Evolutionary conservation across 2,113 vertebrate species (phyloP).

Genomic region (Erpornis zantholeuca): DNA sequence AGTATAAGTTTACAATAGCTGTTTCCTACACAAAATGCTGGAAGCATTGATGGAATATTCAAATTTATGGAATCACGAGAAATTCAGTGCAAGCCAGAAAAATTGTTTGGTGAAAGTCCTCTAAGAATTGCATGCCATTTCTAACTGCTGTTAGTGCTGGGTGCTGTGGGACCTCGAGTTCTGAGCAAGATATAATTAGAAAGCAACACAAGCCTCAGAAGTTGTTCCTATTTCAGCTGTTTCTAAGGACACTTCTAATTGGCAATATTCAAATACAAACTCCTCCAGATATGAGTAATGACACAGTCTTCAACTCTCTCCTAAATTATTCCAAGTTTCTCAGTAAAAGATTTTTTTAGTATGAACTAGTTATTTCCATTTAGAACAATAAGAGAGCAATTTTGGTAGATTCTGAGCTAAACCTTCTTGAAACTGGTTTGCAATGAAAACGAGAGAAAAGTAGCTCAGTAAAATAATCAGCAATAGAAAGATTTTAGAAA

Average conservation of each 20-base stretch:
- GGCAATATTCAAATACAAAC: constrained; percentile 25
- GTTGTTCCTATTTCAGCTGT: background rate
- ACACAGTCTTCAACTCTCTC: background rate
- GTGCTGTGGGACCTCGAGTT: background rate
- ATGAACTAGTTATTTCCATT: background rate
- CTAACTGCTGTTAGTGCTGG: background rate
- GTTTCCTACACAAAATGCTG: background rate
- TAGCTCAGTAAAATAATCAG: background rate
- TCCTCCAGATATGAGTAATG: background rate
- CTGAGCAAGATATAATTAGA: background rate
- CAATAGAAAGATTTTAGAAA: background rate
- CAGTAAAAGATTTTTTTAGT: background rate
- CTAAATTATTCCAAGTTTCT: background rate
- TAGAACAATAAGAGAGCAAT: background rate
- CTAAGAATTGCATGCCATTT: background rate
- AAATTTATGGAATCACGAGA: background rate
- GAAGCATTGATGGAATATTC: background rate
- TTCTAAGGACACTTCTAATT: constrained; percentile 30
- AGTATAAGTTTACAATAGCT: background rate
- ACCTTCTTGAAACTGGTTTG: background rate
- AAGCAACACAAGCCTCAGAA: background rate
- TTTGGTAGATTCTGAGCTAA: background rate
- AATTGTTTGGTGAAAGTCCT: background rate
- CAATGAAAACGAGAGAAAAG: background rate
- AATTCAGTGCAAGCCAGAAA: background rate